Conservation (phyloP, 2,113 vertebrate species). For the Eleginops maclovinus region DNA sequence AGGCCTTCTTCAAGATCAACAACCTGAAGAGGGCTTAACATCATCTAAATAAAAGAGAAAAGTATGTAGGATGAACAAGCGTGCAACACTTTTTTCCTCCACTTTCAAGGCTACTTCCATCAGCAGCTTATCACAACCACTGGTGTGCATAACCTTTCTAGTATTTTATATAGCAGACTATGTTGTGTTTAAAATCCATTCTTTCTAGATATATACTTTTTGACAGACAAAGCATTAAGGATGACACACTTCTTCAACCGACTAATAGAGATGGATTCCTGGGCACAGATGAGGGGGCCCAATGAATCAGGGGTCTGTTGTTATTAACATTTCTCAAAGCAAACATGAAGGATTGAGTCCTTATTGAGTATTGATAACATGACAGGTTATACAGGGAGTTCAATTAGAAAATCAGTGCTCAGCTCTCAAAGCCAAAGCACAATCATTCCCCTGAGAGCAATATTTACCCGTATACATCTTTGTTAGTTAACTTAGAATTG, state of each 20-base stretch:
- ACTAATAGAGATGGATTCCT: constrained; percentile 32
- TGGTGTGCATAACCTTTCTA: too few relatives aligned
- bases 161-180: too few relatives aligned
- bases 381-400: background rate
- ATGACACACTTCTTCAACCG: background rate
- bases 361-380: background rate
- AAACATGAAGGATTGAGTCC: background rate
- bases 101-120: too few relatives aligned
- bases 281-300: constrained; percentile 11
- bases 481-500: background rate
- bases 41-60: too few relatives aligned
- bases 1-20: too few relatives aligned
- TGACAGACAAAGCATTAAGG: background rate
- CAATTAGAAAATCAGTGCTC: constrained; percentile 1
- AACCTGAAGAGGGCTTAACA: too few relatives aligned
- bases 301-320: background rate
- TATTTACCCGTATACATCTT: background rate
- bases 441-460: background rate
- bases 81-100: too few relatives aligned
- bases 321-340: constrained; percentile 21
- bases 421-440: background rate
- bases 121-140: too few relatives aligned
- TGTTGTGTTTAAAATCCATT: background rate
- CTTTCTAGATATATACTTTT: background rate
- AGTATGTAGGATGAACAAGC: too few relatives aligned